Evolutionary conservation across 1,140 invertebrate species (phyloP).

Genomic region (Ceratosolen fusciceps): DNA sequence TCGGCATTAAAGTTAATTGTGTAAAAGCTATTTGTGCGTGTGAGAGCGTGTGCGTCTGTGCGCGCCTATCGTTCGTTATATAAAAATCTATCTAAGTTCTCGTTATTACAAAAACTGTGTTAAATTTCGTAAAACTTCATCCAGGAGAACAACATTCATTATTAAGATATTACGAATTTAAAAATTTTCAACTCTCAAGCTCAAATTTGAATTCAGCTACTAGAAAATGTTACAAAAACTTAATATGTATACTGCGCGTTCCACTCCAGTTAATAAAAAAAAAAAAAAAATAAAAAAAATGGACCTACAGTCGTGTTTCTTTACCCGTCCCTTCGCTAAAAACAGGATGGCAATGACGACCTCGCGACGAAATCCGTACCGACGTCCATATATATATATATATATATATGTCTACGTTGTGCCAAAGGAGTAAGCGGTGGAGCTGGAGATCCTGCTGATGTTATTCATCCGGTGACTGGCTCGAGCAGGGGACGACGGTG

Average conservation of each 20-base stretch:
- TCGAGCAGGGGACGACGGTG: too few species aligned
- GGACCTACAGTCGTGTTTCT: background rate
- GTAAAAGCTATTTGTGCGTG: background rate
- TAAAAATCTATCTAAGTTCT: slow-evolving; percentile 4
- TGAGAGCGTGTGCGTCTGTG: too few species aligned
- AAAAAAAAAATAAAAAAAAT: background rate
- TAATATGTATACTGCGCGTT: background rate
- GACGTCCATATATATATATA: background rate
- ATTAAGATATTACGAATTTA: background rate
- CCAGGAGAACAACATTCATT: background rate
- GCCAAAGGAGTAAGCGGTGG: background rate
- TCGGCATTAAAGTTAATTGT: background rate
- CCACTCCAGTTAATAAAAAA: background rate
- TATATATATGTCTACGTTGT: too few species aligned
- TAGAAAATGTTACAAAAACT: background rate
- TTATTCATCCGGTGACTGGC: too few species aligned
- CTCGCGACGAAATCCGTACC: background rate
- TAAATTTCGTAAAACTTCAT: background rate
- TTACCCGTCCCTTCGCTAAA: background rate
- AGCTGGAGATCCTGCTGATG: background rate
- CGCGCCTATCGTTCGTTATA: background rate
- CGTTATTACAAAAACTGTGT: background rate
- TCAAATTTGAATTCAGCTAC: slow-evolving; percentile 5
- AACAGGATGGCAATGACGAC: background rate
- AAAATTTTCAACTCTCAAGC: background rate